Percentiles rank a stretch among this genome's conserved stretches.
phyloP scores from a whole-genome alignment of 2,797 vertebrate species.

The Micropoecilia bifurca region DNA sequence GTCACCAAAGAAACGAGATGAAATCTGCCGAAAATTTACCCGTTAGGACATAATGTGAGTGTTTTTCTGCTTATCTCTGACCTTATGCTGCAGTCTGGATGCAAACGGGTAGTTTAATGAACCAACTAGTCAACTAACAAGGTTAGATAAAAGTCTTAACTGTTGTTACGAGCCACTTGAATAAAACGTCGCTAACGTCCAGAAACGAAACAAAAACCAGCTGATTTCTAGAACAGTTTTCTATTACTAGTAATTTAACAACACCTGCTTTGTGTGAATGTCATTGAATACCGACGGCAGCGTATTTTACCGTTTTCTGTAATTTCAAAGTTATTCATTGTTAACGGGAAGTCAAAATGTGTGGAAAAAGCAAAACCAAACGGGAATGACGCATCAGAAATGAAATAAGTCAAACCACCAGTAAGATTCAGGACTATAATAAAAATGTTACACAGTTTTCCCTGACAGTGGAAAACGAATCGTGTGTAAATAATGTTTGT shows the following conservation, averaged over 20 bases:
- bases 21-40: not conserved
- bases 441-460: not conserved
- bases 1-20: not conserved
- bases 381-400: constrained; percentile 3
- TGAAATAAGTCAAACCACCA: not conserved
- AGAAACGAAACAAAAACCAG: constrained; percentile 20
- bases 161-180: constrained; percentile 1
- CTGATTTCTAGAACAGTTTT: not conserved
- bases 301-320: not conserved
- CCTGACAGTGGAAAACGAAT: not conserved
- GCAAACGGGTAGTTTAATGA: not conserved
- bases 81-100: not conserved
- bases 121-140: not conserved
- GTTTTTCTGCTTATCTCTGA: not conserved
- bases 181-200: not conserved
- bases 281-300: not conserved
- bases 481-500: not conserved
- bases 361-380: not conserved
- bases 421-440: not conserved
- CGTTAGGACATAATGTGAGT: not conserved
- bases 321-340: not conserved
- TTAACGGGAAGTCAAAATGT: not conserved
- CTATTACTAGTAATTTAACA: not conserved
- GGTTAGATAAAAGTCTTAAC: not conserved
- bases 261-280: not conserved